Conservation (phyloP, 2,113 vertebrate genomes). For the Corythaeola cristata region DNA sequence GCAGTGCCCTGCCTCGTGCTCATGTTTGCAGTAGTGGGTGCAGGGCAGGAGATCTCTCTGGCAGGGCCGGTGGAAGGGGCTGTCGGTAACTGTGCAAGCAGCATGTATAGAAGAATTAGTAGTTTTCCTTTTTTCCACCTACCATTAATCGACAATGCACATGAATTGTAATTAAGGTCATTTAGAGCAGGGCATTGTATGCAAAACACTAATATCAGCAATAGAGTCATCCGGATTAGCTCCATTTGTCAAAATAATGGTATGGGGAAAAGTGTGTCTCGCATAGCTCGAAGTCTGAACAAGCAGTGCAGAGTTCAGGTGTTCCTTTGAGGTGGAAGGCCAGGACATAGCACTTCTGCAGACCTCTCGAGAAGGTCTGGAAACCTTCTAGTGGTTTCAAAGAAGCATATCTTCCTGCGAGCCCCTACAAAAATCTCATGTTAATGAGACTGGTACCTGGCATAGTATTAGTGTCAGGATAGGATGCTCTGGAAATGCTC, state of each 20-base stretch:
- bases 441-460: not conserved
- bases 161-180: not conserved
- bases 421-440: not conserved
- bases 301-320: not conserved
- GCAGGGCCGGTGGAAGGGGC: not conserved
- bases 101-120: not conserved
- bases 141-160: not conserved
- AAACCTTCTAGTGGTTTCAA: not conserved
- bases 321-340: not conserved
- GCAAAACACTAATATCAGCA: constrained; percentile 27
- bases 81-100: not conserved
- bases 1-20: not conserved
- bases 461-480: accelerated
- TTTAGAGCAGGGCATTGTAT: not conserved
- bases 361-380: not conserved
- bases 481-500: not conserved
- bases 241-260: constrained; percentile 10
- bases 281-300: accelerated
- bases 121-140: not conserved
- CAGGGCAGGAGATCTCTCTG: not conserved
- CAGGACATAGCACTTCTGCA: not conserved
- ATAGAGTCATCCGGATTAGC: not conserved
- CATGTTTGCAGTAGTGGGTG: not conserved
- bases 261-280: not conserved
- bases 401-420: not conserved